Base-by-base conservation (phyloP, 2,113 vertebrate genomes). In the Casuarius casuarius region DNA sequence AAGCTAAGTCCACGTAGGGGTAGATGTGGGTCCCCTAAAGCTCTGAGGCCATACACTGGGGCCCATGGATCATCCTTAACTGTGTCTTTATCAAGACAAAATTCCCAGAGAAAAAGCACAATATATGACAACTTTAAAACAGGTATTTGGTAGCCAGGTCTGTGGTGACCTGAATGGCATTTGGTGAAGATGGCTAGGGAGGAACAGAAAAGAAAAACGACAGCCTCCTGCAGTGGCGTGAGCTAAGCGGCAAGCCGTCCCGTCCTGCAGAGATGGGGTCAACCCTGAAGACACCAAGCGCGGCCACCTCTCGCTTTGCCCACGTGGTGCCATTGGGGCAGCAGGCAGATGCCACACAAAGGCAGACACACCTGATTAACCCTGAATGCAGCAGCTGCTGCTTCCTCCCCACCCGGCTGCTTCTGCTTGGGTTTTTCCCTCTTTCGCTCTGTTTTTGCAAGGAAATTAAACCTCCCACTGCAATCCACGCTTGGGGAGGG, bases 381-480 rank as follows among this genome's bases (percentile, higher is more conserved):
- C 97, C 98, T 97, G 98, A 99, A 98, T 97, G 95, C 92, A 95
- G 97, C 99, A 99, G 98, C 98, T 99, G 98, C 97, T 96, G 87
- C 95, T 94, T 85, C 91, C 89, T 81, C 87, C 35, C 77, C 62
- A 12, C 94, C 97, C 71, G 93, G 68, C 91, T 96, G 81, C 89
- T 96, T 97, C 97, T 89, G 81, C 91, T 91, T 78, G 46, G 68
- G 83, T 29, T 94, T 84, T 97, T 31, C 56, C 95, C 82, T 92
- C 95, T 98, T 98, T 98, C 98, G 98, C 98, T 97, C 84, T 95
- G 89, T 87, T 15, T 87, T 94, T 81, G 26, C 12, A 65, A 98
- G 98, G 98, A 98, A 98, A 98, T 98, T 98, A 98, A 98, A 98
- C 98, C 98, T 97, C 97, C 97, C 98, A 98, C 98, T 99, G 98